A percentile compares a stretch with the other conserved stretches of the same genome.
Conservation (phyloP, 2,797 vertebrate genomes). For the Kryptopterus vitreolus region DNA sequence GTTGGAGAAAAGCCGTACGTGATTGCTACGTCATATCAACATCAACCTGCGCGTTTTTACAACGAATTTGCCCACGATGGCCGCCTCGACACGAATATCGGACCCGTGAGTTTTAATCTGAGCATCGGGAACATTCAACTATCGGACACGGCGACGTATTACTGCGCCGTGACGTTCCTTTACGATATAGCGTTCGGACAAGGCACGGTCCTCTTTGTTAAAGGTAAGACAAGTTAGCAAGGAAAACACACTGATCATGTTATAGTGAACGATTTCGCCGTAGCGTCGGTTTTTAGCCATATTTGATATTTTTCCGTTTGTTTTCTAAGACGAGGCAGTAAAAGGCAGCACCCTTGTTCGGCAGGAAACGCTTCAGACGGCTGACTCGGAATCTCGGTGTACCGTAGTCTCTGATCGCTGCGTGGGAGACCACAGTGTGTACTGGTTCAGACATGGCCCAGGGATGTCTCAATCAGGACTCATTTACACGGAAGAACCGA, state of each 20-base stretch:
- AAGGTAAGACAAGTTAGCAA: slow-evolving; percentile 14
- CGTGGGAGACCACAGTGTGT: slow-evolving; percentile 47
- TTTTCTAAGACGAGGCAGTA: neutral
- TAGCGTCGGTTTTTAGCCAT: no score
- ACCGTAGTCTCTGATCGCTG: slow-evolving; percentile 52
- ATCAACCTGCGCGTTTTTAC: neutral
- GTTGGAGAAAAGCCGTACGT: slow-evolving; percentile 33
- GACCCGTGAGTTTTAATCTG: slow-evolving; percentile 20
- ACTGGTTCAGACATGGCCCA: slow-evolving; percentile 61
- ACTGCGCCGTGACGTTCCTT: slow-evolving; percentile 32
- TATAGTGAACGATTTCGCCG: no score
- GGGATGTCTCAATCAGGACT: slow-evolving; percentile 47
- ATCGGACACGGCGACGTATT: slow-evolving; percentile 35
- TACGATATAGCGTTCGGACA: slow-evolving; percentile 34
- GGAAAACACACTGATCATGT: neutral
- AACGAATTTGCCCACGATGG: slow-evolving; percentile 10
- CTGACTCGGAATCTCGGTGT: slow-evolving; percentile 54
- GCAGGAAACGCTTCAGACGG: slow-evolving; percentile 29
- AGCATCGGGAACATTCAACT: slow-evolving; percentile 11
- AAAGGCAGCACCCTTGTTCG: neutral
- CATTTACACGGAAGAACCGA: slow-evolving; percentile 44
- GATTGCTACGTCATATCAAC: slow-evolving; percentile 39
- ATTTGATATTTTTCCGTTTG: no score
- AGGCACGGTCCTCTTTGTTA: slow-evolving; percentile 31
- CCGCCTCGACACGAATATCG: neutral